Conservation (phyloP, 2,888 invertebrate genomes). For the Xestoiulus laeticollis region DNA sequence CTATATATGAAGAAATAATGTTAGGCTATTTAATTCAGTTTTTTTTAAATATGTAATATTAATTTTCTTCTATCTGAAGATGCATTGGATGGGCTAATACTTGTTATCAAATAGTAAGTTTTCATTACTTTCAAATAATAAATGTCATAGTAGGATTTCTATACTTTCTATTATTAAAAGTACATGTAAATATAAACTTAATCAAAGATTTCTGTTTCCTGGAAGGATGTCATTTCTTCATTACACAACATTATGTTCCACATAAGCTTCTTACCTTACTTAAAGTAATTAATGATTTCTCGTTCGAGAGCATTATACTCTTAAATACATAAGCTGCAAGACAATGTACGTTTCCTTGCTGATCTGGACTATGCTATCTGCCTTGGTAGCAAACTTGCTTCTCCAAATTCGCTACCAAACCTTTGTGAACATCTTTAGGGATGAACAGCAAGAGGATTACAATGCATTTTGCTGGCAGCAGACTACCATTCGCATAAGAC, state of each 20-base stretch:
- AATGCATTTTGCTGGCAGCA: conserved; percentile 8
- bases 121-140: too few relatives aligned
- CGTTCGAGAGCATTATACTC: not conserved
- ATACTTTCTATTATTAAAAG: not conserved
- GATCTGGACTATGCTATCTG: not conserved
- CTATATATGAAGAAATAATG: too few relatives aligned
- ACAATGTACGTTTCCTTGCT: not conserved
- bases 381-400: not conserved
- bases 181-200: not conserved
- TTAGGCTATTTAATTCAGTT: too few relatives aligned
- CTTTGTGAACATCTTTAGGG: conserved; percentile 21
- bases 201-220: not conserved
- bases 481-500: not conserved
- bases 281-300: conserved; percentile 25
- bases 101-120: too few relatives aligned
- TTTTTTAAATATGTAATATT: too few relatives aligned
- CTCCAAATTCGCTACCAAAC: conserved; percentile 12
- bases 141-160: too few relatives aligned
- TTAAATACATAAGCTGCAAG: conserved; percentile 7
- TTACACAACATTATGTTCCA: not conserved
- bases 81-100: too few relatives aligned
- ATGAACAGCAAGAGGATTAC: conserved; percentile 36
- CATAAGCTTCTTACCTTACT: conserved; percentile 23
- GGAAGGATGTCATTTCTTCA: not conserved
- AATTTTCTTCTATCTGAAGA: too few relatives aligned